Evolutionary conservation across 2,888 invertebrate genomes (phyloP).

Genomic region (Drosophila prolongata): DNA sequence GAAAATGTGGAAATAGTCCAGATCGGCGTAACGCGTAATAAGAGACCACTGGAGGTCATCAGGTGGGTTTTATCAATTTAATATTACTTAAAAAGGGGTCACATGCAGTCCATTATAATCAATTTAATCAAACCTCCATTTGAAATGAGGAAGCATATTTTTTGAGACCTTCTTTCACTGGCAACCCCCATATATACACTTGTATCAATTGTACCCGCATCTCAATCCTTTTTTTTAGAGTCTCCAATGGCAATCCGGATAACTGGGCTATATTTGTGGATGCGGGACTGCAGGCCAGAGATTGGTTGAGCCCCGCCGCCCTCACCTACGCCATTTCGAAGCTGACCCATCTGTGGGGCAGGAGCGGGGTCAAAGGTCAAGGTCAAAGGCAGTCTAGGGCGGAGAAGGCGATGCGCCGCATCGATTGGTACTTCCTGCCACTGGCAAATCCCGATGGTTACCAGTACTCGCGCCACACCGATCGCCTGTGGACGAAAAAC

Average conservation of each 20-base stretch:
- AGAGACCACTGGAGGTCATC: conserved; percentile 89
- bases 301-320: conserved; percentile 93
- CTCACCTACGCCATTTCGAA: conserved; percentile 91
- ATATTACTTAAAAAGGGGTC: too few species aligned
- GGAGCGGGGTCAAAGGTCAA: background rate
- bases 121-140: too few species aligned
- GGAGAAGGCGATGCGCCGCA: conserved; percentile 88
- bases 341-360: conserved; percentile 87
- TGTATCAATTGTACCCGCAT: too few species aligned
- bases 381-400: conserved; percentile 35
- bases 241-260: conserved; percentile 88
- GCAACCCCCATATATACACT: too few species aligned
- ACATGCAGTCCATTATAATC: too few species aligned
- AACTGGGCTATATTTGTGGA: conserved; percentile 90
- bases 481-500: conserved; percentile 94
- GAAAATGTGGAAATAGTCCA: conserved; percentile 89
- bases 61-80: conserved; percentile 55
- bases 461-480: conserved; percentile 90
- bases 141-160: too few species aligned
- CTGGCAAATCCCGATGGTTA: conserved; percentile 94
- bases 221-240: conserved; percentile 76
- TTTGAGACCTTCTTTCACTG: too few species aligned
- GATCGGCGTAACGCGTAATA: conserved; percentile 91
- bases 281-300: conserved; percentile 92
- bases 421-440: conserved; percentile 93